phyloP scores from a whole-genome alignment of 2,888 invertebrate genomes.

The Yponomeuta malinellus region DNA sequence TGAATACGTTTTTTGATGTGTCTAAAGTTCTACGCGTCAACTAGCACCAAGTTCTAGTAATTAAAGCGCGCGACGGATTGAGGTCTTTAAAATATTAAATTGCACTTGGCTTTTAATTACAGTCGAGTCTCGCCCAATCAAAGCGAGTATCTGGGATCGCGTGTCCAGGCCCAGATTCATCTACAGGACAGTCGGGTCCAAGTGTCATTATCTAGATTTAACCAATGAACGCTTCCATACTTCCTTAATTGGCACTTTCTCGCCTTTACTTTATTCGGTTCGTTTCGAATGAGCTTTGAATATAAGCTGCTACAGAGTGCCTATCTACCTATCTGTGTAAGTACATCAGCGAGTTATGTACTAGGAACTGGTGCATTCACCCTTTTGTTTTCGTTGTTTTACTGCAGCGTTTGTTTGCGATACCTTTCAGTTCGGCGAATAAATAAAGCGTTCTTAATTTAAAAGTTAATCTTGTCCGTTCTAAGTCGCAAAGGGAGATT shows the following conservation, averaged over 20 bases:
- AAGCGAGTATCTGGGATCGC: constrained; percentile 29
- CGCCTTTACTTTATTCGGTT: background rate
- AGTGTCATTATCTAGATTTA: constrained; percentile 52
- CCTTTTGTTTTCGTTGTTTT: background rate
- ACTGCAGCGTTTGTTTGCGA: background rate
- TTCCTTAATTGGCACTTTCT: constrained; percentile 55
- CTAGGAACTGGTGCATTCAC: background rate
- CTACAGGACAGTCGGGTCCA: constrained; percentile 31
- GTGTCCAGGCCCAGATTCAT: constrained; percentile 54
- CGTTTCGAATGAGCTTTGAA: background rate
- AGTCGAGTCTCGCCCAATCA: constrained; percentile 19
- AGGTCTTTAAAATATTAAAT: constrained; percentile 16
- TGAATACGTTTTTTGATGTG: background rate
- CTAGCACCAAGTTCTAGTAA: background rate
- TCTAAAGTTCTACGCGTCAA: background rate
- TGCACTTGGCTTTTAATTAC: constrained; percentile 28
- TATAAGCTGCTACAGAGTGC: background rate
- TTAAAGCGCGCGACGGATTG: background rate
- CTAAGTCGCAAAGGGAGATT: background rate
- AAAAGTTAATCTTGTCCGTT: background rate
- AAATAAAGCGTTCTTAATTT: background rate
- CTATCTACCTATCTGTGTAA: background rate
- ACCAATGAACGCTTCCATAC: constrained; percentile 37
- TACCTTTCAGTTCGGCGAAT: background rate
- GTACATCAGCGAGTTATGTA: background rate